These are phyloP conservation scores for Aleiodes sp. DNA, from an alignment of 1,140 invertebrate species.

Conservation along the genomic window DNA sequence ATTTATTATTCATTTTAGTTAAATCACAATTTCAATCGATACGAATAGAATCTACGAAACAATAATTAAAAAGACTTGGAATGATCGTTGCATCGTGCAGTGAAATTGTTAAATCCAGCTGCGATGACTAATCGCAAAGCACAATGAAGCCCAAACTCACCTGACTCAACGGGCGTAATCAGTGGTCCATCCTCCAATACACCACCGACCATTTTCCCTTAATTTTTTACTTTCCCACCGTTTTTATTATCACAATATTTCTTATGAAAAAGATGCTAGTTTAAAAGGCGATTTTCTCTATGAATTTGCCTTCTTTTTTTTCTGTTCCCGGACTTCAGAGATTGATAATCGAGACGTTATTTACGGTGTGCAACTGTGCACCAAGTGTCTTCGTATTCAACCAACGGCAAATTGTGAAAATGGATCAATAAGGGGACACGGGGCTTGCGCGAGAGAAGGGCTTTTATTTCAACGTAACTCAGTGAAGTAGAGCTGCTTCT, in stretches of 20 bases:
- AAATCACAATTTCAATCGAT: no score
- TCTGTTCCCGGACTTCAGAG: neutral
- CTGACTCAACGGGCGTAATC: constrained; percentile 54
- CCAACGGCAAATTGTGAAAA: constrained; percentile 22
- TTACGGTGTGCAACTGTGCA: constrained; percentile 48
- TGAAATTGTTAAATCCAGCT: no score
- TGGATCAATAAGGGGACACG: constrained; percentile 48
- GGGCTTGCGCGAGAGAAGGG: constrained; percentile 45
- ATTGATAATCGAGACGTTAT: constrained; percentile 41
- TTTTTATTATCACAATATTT: neutral
- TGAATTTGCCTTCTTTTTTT: neutral
- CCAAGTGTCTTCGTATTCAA: constrained; percentile 26
- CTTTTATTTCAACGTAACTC: neutral
- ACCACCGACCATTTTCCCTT: constrained; percentile 50
- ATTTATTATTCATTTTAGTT: no score
- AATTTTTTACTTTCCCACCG: constrained; percentile 2
- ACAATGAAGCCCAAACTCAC: constrained; percentile 44
- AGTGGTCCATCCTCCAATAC: constrained; percentile 56
- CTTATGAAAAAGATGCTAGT: no score
- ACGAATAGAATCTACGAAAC: no score
- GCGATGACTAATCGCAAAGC: no score
- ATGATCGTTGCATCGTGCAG: no score
- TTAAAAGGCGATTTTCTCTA: no score
- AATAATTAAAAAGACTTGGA: no score
- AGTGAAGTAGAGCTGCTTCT: neutral